Evolutionary conservation across 2,113 vertebrate genomes (phyloP).

Genomic region (Eretmochelys imbricata): DNA sequence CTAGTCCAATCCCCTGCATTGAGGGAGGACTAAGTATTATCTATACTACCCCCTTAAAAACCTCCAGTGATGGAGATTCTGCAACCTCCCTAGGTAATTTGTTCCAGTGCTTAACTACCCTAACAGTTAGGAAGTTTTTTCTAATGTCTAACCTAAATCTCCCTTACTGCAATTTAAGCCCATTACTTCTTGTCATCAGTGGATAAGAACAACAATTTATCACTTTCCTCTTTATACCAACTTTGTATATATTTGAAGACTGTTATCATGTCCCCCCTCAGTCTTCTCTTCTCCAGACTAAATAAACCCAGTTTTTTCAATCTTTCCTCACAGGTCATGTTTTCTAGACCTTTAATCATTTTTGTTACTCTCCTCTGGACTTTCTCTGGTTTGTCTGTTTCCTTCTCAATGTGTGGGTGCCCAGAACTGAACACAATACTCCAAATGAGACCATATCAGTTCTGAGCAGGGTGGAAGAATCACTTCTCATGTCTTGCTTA

Average conservation of each 20-base stretch:
- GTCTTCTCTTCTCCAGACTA: too few species aligned
- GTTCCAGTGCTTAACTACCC: background rate
- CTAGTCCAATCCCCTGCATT: background rate
- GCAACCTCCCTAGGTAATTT: background rate
- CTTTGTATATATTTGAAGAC: too few species aligned
- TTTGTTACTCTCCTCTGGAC: too few species aligned
- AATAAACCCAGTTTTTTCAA: too few species aligned
- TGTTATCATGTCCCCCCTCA: too few species aligned
- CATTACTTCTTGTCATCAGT: background rate
- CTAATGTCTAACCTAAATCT: background rate
- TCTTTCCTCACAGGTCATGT: too few species aligned
- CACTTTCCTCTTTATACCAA: background rate
- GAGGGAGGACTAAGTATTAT: background rate
- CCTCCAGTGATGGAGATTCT: background rate
- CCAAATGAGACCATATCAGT: too few species aligned
- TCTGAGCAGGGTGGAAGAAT: background rate
- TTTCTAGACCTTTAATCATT: too few species aligned
- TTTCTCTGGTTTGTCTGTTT: background rate
- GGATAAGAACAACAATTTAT: background rate
- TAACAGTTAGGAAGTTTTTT: background rate
- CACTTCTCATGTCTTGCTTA: background rate
- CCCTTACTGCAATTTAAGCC: background rate
- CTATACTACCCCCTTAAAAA: background rate
- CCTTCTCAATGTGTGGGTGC: background rate
- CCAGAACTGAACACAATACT: too few species aligned